A percentile compares a stretch with the other conserved stretches of the same genome.
These are phyloP conservation scores for Catharus bicknelli DNA, from an alignment of 2,113 vertebrate genomes.

Conservation along the genomic window DNA sequence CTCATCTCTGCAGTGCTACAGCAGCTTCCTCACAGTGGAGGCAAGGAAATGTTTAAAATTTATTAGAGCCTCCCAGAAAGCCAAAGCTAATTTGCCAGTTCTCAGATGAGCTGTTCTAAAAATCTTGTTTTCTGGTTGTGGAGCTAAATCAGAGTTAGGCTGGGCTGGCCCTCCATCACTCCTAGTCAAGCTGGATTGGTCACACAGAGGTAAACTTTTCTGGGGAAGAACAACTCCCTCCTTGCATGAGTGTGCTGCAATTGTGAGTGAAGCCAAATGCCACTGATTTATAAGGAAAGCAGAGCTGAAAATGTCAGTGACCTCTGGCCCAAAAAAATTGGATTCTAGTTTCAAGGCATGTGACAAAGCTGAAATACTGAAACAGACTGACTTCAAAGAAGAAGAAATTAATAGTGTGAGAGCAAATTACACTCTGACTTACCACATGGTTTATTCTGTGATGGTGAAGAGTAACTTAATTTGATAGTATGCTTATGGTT, in stretches of 20 bases:
- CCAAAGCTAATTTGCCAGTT: slow-evolving; percentile 5
- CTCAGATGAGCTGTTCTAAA: slow-evolving; percentile 23
- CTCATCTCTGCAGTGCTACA: neutral
- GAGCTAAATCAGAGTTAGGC: neutral
- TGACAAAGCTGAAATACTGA: neutral
- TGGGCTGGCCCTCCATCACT: neutral
- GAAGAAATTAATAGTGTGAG: neutral
- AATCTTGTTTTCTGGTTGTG: neutral
- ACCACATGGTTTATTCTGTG: neutral
- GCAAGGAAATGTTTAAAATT: slow-evolving; percentile 19
- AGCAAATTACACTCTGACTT: neutral
- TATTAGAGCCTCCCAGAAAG: slow-evolving; percentile 12
- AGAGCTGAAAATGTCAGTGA: slow-evolving; percentile 13
- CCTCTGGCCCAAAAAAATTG: neutral
- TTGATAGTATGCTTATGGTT: neutral
- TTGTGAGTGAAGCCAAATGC: neutral
- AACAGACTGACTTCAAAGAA: neutral
- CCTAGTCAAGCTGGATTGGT: neutral
- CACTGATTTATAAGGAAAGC: neutral
- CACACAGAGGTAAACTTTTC: neutral
- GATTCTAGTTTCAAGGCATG: slow-evolving; percentile 15
- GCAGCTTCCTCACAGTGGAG: neutral
- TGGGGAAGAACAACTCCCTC: neutral
- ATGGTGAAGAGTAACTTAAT: neutral
- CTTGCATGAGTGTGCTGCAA: neutral